A percentile compares a stretch with the other conserved stretches of the same genome.
Evolutionary conservation across 2,113 vertebrate species (phyloP).

Genomic region (Plestiodon gilberti): DNA sequence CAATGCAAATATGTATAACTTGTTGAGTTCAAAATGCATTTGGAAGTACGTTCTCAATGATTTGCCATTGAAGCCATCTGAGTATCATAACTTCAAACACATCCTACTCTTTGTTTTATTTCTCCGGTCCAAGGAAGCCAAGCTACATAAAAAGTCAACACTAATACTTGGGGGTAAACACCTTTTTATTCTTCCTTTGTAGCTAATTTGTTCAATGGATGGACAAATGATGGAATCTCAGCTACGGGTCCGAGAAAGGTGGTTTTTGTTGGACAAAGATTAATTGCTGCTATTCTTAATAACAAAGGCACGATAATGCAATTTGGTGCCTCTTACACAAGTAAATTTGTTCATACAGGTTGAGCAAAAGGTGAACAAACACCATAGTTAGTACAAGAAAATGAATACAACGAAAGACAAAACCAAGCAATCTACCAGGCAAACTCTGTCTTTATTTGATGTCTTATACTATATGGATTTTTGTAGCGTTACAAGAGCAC

Average conservation of each 20-base stretch:
- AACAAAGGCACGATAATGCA: constrained; percentile 13
- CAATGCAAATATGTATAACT: not conserved
- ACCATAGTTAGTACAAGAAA: constrained; percentile 34
- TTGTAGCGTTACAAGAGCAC: not conserved
- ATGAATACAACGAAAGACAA: constrained; percentile 43
- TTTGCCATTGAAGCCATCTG: not conserved
- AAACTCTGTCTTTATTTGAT: constrained; percentile 9
- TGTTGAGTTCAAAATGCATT: not conserved
- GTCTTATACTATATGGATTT: not conserved
- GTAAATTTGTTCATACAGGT: constrained; percentile 46
- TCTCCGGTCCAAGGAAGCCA: not conserved
- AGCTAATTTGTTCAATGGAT: not conserved
- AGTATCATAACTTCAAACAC: not conserved
- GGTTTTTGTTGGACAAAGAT: constrained; percentile 15
- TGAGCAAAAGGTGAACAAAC: constrained; percentile 50
- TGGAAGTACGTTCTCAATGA: not conserved
- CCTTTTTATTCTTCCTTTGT: constrained; percentile 8
- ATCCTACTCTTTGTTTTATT: constrained; percentile 7
- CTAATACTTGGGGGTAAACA: not conserved
- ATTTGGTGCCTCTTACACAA: constrained; percentile 49
- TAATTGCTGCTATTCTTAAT: constrained; percentile 32
- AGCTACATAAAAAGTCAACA: not conserved
- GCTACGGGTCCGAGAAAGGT: constrained; percentile 25
- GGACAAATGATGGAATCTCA: constrained; percentile 25
- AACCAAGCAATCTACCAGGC: constrained; percentile 19